Conservation (phyloP, 2,113 vertebrate species). For the Cariama cristata region DNA sequence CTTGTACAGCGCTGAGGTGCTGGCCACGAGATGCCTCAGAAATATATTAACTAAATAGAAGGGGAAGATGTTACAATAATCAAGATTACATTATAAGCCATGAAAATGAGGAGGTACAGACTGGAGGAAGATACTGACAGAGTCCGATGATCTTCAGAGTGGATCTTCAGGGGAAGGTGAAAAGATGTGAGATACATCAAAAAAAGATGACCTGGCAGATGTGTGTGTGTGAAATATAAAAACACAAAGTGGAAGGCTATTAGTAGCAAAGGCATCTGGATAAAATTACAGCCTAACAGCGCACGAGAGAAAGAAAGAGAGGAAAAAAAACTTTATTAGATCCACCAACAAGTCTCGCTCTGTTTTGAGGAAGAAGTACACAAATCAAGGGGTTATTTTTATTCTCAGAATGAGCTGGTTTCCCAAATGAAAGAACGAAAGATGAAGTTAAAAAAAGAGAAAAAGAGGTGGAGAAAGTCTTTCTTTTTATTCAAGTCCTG, state of each 20-base stretch:
- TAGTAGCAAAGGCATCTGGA: constrained; percentile 56
- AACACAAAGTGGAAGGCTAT: neutral
- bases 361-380: constrained; percentile 10
- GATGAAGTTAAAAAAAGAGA: neutral
- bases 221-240: neutral
- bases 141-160: rapidly evolving
- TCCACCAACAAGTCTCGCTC: constrained; percentile 13
- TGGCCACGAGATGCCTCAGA: neutral
- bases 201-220: neutral
- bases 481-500: constrained; percentile 31
- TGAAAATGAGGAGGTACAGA: neutral
- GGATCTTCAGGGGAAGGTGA: neutral
- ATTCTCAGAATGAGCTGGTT: constrained; percentile 21
- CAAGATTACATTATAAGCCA: neutral
- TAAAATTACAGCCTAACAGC: constrained; percentile 32
- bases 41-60: neutral
- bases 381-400: constrained; percentile 56
- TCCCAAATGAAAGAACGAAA: constrained; percentile 1
- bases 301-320: neutral
- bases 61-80: neutral
- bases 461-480: constrained; percentile 1
- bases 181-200: neutral
- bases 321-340: constrained; percentile 22
- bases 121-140: neutral
- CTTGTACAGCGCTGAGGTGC: neutral